Evolutionary conservation across 2,888 invertebrate species (phyloP), one percentile per base, ranked within the genome.

Genomic region (Dynastes grantii): DNA sequence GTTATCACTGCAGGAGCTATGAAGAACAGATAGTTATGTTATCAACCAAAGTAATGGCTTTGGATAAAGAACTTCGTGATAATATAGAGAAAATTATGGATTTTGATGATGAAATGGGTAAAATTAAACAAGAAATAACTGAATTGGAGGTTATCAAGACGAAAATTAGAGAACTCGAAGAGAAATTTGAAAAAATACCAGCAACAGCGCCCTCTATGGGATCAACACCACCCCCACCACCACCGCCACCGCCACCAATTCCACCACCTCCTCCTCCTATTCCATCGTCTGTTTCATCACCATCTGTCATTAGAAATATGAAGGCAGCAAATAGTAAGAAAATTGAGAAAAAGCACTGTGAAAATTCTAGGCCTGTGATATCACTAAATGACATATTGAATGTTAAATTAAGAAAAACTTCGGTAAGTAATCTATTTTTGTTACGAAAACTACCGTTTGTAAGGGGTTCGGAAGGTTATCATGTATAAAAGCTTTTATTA

Each of bases 301-400:
- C 65, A 8, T 65, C 53, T 1, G 68, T 63, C 45, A 63, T 77
- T 40, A 81, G 76, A 51, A 77, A 68, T 58, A 29, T 76, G 16
- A 73, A 71, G 49, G 71, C 63, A 22, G 81, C 78, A 49, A 51
- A 75, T 22, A 71, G 65, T 8, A 83, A 81, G 76, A 85, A 84
- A 73, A 83, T 83, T 32, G 51, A 80, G 27, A 79, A 61, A 22
- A 77, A 80, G 32, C 70, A 64, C 5, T 76, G 79, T n/a, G 83
- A 84, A 13, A 83, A 84, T 51, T 79, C 81, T 11, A 80, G 88
- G 55, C 89, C 89, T 0, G 82, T 85, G 3, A 89, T 89, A 77
- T 87, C 87, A n/a, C 79, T 88, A 63, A 87, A 88, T 55, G 89
- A 88, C 77, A 88, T 89, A 76, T 81, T 88, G 63, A 88, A 87